Conservation (phyloP, 2,797 vertebrate species). For the Etheostoma perlongum region DNA sequence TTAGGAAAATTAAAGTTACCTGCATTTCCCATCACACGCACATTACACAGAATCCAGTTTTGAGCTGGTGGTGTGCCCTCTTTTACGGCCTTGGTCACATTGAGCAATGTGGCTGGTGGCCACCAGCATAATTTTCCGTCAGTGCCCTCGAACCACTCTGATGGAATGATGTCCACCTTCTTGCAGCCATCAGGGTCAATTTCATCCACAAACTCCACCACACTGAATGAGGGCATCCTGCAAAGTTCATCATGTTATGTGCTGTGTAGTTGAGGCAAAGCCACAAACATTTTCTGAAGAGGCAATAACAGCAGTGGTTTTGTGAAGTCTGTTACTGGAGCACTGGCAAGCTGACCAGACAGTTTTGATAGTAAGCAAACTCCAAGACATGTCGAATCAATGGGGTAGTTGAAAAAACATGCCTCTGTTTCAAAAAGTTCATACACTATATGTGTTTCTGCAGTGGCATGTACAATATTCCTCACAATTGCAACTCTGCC, state of each 20-base stretch:
- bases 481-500: neutral
- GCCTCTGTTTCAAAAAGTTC: neutral
- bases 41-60: conserved; percentile 8
- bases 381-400: neutral
- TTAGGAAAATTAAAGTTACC: neutral
- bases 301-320: conserved; percentile 11
- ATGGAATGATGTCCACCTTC: conserved; percentile 10
- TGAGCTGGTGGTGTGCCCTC: neutral
- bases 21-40: conserved; percentile 12
- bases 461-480: neutral
- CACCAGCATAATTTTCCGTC: conserved; percentile 3
- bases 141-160: neutral
- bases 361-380: conserved; percentile 7
- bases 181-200: conserved; percentile 2
- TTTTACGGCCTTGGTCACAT: conserved; percentile 5
- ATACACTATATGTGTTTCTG: conserved; percentile 1
- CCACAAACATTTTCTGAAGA: neutral
- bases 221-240: conserved; percentile 7
- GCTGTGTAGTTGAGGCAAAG: neutral
- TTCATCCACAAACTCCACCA: conserved; percentile 11
- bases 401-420: too few species aligned
- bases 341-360: too few species aligned
- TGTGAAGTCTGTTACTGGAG: neutral
- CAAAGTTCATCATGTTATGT: conserved; percentile 2
- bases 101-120: conserved; percentile 1